Percentiles rank a stretch among this genome's conserved stretches.
Conservation (phyloP, 2,113 vertebrate genomes). For the Polypterus bichir region DNA sequence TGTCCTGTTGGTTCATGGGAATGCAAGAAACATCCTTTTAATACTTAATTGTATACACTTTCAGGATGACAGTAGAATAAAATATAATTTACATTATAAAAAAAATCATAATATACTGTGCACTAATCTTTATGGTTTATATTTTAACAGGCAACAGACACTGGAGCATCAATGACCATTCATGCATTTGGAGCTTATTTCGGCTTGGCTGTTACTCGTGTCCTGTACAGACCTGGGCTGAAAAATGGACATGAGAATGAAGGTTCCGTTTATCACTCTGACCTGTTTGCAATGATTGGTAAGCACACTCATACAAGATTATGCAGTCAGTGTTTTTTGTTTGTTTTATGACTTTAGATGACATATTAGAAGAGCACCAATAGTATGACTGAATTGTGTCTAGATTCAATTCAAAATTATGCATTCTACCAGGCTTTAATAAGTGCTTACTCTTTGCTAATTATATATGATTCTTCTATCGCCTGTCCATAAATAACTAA, state of each 20-base stretch:
- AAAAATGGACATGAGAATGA: constrained; percentile 61
- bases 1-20: too few species aligned
- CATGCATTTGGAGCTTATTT: constrained; percentile 92
- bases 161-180: constrained; percentile 88
- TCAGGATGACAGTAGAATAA: too few species aligned
- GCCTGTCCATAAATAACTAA: too few species aligned
- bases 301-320: constrained; percentile 26
- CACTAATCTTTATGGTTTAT: too few species aligned
- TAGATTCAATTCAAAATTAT: background rate
- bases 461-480: too few species aligned
- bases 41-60: too few species aligned
- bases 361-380: too few species aligned
- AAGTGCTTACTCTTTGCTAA: too few species aligned
- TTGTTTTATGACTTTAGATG: background rate
- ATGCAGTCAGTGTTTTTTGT: background rate
- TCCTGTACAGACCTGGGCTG: constrained; percentile 67
- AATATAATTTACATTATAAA: too few species aligned
- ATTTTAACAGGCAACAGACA: constrained; percentile 63
- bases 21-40: too few species aligned
- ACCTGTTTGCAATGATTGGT: constrained; percentile 95
- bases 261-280: constrained; percentile 78
- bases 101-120: too few species aligned
- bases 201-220: constrained; percentile 65
- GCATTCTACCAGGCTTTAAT: too few species aligned
- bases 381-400: background rate